phyloP scores from a whole-genome alignment of 2,888 invertebrate species.

The Apamea crenata region DNA sequence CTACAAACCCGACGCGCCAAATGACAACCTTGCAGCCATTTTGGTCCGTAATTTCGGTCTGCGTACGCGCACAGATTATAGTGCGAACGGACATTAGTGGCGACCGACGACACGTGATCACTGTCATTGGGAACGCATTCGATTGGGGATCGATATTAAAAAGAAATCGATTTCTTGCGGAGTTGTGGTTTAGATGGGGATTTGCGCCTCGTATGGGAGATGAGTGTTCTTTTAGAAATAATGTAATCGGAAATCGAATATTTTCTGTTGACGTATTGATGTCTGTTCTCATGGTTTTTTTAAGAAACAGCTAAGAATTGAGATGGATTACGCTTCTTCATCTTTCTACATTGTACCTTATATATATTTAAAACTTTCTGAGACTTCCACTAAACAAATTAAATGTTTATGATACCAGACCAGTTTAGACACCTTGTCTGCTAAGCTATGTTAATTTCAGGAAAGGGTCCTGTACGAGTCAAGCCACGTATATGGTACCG shows the following conservation, averaged over 20 bases:
- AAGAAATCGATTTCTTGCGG: constrained; percentile 73
- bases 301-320: no score
- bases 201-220: constrained; percentile 52
- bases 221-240: constrained; percentile 29
- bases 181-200: constrained; percentile 60
- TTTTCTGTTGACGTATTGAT: constrained; percentile 9
- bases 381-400: no score
- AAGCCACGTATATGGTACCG: no score
- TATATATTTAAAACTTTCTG: no score
- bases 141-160: constrained; percentile 74
- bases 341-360: no score
- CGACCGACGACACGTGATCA: constrained; percentile 81
- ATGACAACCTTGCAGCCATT: constrained; percentile 86
- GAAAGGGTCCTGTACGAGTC: no score
- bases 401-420: no score
- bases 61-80: constrained; percentile 85
- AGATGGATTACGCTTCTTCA: not conserved
- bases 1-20: constrained; percentile 79
- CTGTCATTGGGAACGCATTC: constrained; percentile 74
- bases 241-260: constrained; percentile 32
- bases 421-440: no score
- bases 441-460: not conserved
- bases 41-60: constrained; percentile 82
- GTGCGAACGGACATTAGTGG: constrained; percentile 81
- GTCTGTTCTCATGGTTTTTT: not conserved